Percentiles rank a stretch among this genome's conserved stretches.
phyloP scores from a whole-genome alignment of 1,140 invertebrate species.

The Acyrthosiphon pisum region DNA sequence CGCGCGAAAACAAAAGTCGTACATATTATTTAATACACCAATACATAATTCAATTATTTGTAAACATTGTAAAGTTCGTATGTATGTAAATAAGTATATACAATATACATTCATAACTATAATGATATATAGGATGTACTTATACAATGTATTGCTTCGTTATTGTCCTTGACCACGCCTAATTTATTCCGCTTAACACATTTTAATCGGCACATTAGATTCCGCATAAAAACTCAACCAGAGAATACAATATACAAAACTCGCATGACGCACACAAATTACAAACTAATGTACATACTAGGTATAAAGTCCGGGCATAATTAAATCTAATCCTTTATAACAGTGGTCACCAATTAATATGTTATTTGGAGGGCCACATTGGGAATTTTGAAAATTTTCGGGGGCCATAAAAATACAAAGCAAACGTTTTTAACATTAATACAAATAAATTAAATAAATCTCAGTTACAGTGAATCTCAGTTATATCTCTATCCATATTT shows the following conservation, averaged over 20 bases:
- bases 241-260: background rate
- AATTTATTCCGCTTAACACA: background rate
- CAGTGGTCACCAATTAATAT: too few relatives aligned
- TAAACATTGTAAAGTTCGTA: background rate
- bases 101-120: background rate
- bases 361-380: too few relatives aligned
- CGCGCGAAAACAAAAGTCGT: background rate
- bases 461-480: too few relatives aligned
- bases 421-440: too few relatives aligned
- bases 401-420: too few relatives aligned
- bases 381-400: too few relatives aligned
- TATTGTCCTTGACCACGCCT: constrained; percentile 16
- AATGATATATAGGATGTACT: background rate
- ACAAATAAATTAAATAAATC: too few relatives aligned
- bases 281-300: background rate
- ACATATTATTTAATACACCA: background rate
- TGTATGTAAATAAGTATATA: background rate
- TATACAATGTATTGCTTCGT: background rate
- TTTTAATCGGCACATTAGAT: background rate
- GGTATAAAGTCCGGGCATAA: background rate
- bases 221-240: background rate
- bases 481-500: too few relatives aligned
- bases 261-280: background rate
- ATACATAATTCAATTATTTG: background rate
- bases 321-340: background rate